Evolutionary conservation across 2,888 invertebrate genomes (phyloP), one percentile per base, ranked within the genome.

Genomic region (Drosophila cognata): DNA sequence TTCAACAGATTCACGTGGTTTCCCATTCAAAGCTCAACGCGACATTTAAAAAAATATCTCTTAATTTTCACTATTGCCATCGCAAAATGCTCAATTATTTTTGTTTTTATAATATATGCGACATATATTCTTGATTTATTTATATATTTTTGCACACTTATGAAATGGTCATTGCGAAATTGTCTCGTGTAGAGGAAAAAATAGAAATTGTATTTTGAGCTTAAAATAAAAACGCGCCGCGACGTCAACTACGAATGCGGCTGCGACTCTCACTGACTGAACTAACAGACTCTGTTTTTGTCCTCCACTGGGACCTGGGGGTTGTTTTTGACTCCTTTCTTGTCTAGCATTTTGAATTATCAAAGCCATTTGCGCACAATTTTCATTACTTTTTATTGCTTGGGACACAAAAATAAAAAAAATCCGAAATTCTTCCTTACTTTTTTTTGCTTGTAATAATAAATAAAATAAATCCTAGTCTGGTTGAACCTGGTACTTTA

Each of bases 191-290:
- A 13, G 21, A 60, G n/a, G 29, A 36, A 50, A 61, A 61, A 72
- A 25, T 25, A 58, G 16, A 60, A 50, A 41, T 43, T 59, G 18
- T 52, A 50, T 65, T 43, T 58, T 56, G 58, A 52, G 77, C 52
- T 55, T 35, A 62, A 79, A 79, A 65, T 62, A 65, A 65, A 57
- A 71, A 46, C 21, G 57, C 73, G 58, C 33, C 43, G 62, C 75
- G 56, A 71, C 77, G 71, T 64, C 81, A 38, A 64, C 50, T 58
- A 61, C 38, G 71, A 50, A 28, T 66, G 80, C 66, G 63, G 7
- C 43, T 67, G 64, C 61, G 61, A 51, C 35, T 76, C 55, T 59
- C 50, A 80, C 64, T 72, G 64, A 43, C 50, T 38, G 46, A 7
- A 46, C 21, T 46, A 46, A 16, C 61, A 50, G 71, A 33, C 68